Conservation (phyloP, 1,140 invertebrate genomes). For the Mizuhopecten yessoensis region DNA sequence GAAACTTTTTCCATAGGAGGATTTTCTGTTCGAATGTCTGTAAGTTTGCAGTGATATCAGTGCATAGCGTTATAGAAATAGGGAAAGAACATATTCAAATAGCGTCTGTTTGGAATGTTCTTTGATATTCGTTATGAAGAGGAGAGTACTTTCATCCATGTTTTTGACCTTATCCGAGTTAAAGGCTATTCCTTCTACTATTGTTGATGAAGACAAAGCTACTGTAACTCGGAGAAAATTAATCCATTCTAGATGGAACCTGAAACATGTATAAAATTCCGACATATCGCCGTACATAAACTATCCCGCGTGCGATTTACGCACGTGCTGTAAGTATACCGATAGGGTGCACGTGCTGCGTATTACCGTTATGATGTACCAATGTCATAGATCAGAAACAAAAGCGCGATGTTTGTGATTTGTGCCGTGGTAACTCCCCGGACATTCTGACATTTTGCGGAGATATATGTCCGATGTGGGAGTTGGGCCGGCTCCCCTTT, state of each 20-base stretch:
- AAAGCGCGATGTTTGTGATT: conserved; percentile 31
- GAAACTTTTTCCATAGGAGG: no score
- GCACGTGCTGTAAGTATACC: conserved; percentile 37
- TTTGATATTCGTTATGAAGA: not conserved
- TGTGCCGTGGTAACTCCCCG: conserved; percentile 22
- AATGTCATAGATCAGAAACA: conserved; percentile 39
- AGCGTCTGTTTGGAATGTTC: not conserved
- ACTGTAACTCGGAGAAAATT: not conserved
- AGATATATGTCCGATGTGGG: conserved; percentile 37
- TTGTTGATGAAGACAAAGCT: conserved; percentile 18
- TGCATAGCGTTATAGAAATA: no score
- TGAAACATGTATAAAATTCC: conserved; percentile 39
- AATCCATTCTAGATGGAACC: conserved; percentile 6
- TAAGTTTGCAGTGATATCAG: no score
- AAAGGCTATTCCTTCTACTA: not conserved
- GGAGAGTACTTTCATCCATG: not conserved
- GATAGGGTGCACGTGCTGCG: conserved; percentile 29
- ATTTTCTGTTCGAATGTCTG: no score
- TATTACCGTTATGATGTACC: conserved; percentile 38
- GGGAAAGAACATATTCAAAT: not conserved
- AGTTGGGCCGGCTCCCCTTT: conserved; percentile 19
- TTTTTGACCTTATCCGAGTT: not conserved
- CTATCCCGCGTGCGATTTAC: conserved; percentile 30
- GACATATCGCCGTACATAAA: conserved; percentile 17
- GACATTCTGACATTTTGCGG: conserved; percentile 37